Evolutionary conservation across 2,888 invertebrate genomes (phyloP), one percentile per base, ranked within the genome.

Genomic region (Phlogophora meticulosa): DNA sequence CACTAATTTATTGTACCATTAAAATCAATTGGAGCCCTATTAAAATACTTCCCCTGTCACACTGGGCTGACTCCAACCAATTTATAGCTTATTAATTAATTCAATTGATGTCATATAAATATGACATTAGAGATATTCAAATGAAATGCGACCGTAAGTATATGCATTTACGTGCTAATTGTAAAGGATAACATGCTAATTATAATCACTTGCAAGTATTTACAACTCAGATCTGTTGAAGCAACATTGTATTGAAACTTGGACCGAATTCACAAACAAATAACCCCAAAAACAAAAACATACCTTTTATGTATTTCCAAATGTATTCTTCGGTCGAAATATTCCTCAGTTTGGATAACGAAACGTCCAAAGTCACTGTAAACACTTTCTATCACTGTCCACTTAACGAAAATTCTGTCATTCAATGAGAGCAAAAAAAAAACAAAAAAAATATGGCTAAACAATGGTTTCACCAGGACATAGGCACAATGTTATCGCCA

Each of bases 301-400:
- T 90, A 94, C 95, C 95, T 94, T 93, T 93, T 83, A 94, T 90
- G 89, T 94, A 94, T 92, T 92, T 93, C 93, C 94, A 94, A 90
- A 94, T 90, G 84, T 91, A 93, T 87, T 92, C 90, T 87, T 92
- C 92, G 76, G 88, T 88, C 85, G 92, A 88, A 85, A 93, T 88
- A 91, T 93, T 93, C 94, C 94, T 93, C 94, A 94, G 93, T 91
- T 94, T 94, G 92, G 86, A 89, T 84, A 88, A 87, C 84, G 87
- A 89, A 91, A 91, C 86, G 86, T 90, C 88, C 80, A 90, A 87
- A 87, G 88, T 90, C 92, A 93, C 89, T 80, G 85, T 85, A 88
- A 87, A 87, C 92, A 92, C 92, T 89, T 84, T 85, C 76, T 80
- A 85, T 83, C 93, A 92, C 92, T 88, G 90, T 90, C 91, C 91